Percentiles rank a stretch among this genome's conserved stretches.
Evolutionary conservation across 2,113 vertebrate genomes (phyloP).

Genomic region (Nycticryphes semicollaris): DNA sequence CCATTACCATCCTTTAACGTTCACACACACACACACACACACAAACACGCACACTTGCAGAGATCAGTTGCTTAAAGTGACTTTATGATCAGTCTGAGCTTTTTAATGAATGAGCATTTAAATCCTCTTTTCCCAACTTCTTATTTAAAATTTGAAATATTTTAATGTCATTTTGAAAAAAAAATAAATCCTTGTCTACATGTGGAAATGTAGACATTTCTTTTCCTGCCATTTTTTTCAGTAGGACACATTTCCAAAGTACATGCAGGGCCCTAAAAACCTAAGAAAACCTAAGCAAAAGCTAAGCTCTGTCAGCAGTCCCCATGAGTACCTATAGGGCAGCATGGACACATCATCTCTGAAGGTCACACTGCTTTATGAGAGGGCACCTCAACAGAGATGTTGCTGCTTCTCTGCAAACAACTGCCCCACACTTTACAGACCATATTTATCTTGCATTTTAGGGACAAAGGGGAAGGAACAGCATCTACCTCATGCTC

Average conservation of each 20-base stretch:
- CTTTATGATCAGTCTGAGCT: background rate
- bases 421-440: background rate
- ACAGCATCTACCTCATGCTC: background rate
- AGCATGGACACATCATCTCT: background rate
- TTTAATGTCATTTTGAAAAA: background rate
- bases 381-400: background rate
- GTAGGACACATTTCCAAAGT: background rate
- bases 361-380: background rate
- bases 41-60: background rate
- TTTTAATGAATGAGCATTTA: background rate
- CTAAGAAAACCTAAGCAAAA: background rate
- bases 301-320: background rate
- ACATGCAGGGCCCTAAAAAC: background rate
- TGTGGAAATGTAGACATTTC: background rate
- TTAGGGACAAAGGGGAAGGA: background rate
- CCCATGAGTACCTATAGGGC: fast-evolving
- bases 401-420: background rate
- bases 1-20: background rate
- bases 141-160: background rate
- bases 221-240: background rate
- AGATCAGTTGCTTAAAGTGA: background rate
- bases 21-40: background rate
- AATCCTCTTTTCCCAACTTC: background rate
- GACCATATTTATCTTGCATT: background rate
- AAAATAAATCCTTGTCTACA: background rate